phyloP scores from a whole-genome alignment of 1,140 invertebrate species.

The Drosophila littoralis region DNA sequence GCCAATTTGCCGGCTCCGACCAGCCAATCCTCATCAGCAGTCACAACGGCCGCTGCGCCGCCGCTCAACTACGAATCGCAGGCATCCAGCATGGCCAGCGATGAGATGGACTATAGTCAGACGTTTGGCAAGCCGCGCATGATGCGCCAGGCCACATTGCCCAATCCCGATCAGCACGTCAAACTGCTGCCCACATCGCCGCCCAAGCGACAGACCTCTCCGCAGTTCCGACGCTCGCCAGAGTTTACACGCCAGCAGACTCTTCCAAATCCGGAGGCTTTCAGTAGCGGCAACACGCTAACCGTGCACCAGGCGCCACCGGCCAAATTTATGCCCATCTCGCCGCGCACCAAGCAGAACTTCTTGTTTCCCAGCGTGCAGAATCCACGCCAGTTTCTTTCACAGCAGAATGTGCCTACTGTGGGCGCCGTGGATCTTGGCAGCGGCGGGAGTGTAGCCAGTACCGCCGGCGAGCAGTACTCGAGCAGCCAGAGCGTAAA shows the following conservation, averaged over 20 bases:
- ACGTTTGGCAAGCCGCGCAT: conserved; percentile 74
- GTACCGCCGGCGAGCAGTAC: conserved; percentile 73
- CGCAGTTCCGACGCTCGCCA: conserved; percentile 80
- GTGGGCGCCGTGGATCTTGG: conserved; percentile 64
- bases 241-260: conserved; percentile 84
- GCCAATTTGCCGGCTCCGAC: conserved; percentile 42
- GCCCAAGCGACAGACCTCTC: conserved; percentile 82
- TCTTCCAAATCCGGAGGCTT: conserved; percentile 80
- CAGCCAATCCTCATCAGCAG: conserved; percentile 25
- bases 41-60: conserved; percentile 29
- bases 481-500: conserved; percentile 84
- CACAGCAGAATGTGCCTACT: conserved; percentile 80
- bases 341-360: conserved; percentile 81
- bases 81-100: conserved; percentile 61
- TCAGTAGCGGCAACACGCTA: conserved; percentile 74
- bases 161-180: conserved; percentile 83
- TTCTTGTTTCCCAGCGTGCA: conserved; percentile 82
- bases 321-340: conserved; percentile 82
- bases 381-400: conserved; percentile 79
- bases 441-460: conserved; percentile 62
- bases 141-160: conserved; percentile 79
- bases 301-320: conserved; percentile 71
- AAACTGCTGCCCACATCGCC: conserved; percentile 83
- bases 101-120: conserved; percentile 64
- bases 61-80: conserved; percentile 69